A percentile compares a stretch with the other conserved stretches of the same genome.
These are phyloP conservation scores for Loripinus fragilis DNA, from an alignment of 2,888 invertebrate species.

Conservation along the genomic window DNA sequence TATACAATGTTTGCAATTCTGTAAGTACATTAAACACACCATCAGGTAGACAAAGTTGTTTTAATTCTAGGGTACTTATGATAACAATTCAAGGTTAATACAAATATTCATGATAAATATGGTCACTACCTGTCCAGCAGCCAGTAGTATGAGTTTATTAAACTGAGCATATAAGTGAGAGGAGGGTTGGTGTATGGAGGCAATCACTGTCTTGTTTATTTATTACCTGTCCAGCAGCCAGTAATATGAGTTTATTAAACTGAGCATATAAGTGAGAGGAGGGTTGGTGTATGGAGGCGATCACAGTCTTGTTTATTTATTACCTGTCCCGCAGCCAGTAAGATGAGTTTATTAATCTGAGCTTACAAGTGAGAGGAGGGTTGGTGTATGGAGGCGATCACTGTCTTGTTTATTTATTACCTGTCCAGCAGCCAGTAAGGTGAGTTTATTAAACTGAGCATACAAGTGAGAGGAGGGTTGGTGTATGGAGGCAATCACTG, in stretches of 20 bases:
- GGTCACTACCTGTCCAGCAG: conserved; percentile 87
- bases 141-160: conserved; percentile 87
- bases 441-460: conserved; percentile 91
- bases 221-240: conserved; percentile 86
- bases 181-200: conserved; percentile 92
- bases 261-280: conserved; percentile 93
- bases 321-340: conserved; percentile 86
- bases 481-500: conserved; percentile 91
- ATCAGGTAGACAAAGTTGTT: too few relatives aligned
- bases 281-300: conserved; percentile 92
- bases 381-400: conserved; percentile 91
- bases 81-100: too few relatives aligned
- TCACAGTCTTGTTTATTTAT: conserved; percentile 91
- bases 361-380: conserved; percentile 93
- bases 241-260: conserved; percentile 89
- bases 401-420: conserved; percentile 89
- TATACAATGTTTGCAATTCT: too few relatives aligned
- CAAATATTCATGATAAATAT: too few relatives aligned
- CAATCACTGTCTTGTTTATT: conserved; percentile 90
- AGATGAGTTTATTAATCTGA: conserved; percentile 90
- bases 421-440: conserved; percentile 86
- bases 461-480: conserved; percentile 93
- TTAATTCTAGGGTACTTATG: too few relatives aligned
- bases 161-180: conserved; percentile 93
- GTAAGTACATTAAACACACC: too few relatives aligned